phyloP scores from a whole-genome alignment of 2,797 vertebrate genomes.

The Phylloscopus collybita region DNA sequence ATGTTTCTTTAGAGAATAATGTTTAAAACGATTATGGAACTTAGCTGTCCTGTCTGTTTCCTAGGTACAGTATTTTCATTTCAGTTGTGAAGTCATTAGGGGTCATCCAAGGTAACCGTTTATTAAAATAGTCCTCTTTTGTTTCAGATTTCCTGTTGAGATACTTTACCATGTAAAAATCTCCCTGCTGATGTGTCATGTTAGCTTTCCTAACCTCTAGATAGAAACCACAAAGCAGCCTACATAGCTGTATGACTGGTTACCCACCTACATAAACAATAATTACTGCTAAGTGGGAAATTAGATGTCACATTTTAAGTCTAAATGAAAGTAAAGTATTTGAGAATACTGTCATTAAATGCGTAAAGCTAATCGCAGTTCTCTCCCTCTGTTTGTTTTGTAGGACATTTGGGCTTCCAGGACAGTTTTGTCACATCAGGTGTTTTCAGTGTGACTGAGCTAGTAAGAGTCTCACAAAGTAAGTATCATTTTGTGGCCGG shows the following conservation, averaged over 20 bases:
- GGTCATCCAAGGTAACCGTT: slow-evolving; percentile 78
- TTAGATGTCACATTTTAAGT: slow-evolving; percentile 67
- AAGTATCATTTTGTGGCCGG: slow-evolving; percentile 76
- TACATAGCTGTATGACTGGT: slow-evolving; percentile 66
- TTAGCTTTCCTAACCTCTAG: slow-evolving; percentile 73
- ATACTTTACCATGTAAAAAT: slow-evolving; percentile 76
- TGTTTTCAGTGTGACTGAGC: slow-evolving; percentile 96
- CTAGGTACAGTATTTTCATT: slow-evolving; percentile 71
- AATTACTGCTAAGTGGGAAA: slow-evolving; percentile 68
- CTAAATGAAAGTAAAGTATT: slow-evolving; percentile 67
- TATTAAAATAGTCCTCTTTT: slow-evolving; percentile 76
- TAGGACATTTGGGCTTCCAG: slow-evolving; percentile 98
- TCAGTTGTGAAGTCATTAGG: slow-evolving; percentile 71
- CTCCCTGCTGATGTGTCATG: slow-evolving; percentile 73
- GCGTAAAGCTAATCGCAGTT: slow-evolving; percentile 64
- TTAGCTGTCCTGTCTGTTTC: slow-evolving; percentile 65
- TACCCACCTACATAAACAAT: slow-evolving; percentile 73
- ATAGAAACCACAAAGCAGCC: slow-evolving; percentile 73
- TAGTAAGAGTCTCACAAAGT: slow-evolving; percentile 98
- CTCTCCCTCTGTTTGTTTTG: slow-evolving; percentile 76
- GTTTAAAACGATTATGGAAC: slow-evolving; percentile 74
- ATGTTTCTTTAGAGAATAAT: slow-evolving; percentile 76
- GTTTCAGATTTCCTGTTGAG: slow-evolving; percentile 81
- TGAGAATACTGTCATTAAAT: slow-evolving; percentile 70
- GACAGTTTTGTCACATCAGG: slow-evolving; percentile 98